Evolutionary conservation across 2,888 invertebrate genomes (phyloP).

Genomic region (Eurytoma adleriae): DNA sequence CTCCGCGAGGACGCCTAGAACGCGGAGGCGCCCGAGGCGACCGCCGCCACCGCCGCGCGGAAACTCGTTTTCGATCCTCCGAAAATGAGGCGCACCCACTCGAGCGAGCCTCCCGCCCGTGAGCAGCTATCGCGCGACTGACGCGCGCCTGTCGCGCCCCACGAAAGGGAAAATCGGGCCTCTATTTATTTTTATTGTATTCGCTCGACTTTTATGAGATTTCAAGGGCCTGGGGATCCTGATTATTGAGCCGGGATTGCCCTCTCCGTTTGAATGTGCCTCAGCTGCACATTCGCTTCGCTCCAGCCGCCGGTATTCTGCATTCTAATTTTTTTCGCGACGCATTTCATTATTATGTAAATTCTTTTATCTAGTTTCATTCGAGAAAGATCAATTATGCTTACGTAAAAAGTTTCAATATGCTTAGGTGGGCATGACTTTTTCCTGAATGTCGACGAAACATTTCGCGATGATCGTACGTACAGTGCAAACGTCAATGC

Average conservation of each 20-base stretch:
- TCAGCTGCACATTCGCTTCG: too few species aligned
- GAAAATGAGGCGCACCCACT: neutral
- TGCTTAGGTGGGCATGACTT: neutral
- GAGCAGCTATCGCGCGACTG: too few species aligned
- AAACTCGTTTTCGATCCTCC: slow-evolving; percentile 22
- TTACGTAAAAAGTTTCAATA: neutral
- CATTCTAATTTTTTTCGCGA: neutral
- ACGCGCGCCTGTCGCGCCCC: neutral
- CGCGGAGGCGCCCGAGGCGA: neutral
- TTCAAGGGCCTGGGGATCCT: neutral
- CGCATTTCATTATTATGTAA: neutral
- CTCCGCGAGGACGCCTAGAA: neutral
- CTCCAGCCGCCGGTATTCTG: neutral
- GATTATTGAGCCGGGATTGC: too few species aligned
- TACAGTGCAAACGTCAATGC: too few species aligned
- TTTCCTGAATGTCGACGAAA: neutral
- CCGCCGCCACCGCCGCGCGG: neutral
- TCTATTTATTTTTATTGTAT: slow-evolving; percentile 18
- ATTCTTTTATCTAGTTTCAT: neutral
- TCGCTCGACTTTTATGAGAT: slow-evolving; percentile 1
- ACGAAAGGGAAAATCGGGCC: neutral
- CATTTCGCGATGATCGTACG: neutral
- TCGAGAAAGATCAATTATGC: too few species aligned
- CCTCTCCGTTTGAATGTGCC: too few species aligned
- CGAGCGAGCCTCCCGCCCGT: too few species aligned